Percentiles rank a stretch among this genome's conserved stretches.
Evolutionary conservation across 1,140 invertebrate species (phyloP).

Genomic region (Drosophila tsacasi): DNA sequence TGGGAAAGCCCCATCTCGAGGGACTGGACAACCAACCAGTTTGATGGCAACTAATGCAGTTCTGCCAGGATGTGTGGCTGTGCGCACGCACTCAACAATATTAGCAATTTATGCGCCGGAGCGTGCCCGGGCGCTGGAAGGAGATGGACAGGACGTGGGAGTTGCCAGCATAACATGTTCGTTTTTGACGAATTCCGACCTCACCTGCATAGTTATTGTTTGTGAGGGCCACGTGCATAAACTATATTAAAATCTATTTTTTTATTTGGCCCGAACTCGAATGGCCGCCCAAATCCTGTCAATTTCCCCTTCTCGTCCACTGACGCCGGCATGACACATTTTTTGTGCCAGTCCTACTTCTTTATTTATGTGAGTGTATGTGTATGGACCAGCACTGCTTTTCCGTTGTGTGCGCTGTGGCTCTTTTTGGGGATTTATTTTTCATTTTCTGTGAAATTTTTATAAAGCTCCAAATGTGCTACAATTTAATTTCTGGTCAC

Average conservation of each 20-base stretch:
- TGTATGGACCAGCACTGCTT: slow-evolving; percentile 10
- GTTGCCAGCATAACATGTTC: slow-evolving; percentile 33
- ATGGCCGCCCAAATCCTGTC: slow-evolving; percentile 12
- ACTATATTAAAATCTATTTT: slow-evolving; percentile 72
- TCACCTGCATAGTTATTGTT: slow-evolving; percentile 66
- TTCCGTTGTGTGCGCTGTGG: slow-evolving; percentile 36
- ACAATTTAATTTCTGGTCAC: slow-evolving; percentile 80
- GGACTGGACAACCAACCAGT: slow-evolving; percentile 46
- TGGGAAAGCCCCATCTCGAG: slow-evolving; percentile 15
- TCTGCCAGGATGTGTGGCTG: slow-evolving; percentile 28
- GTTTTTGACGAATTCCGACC: slow-evolving; percentile 74
- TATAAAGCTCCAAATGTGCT: slow-evolving; percentile 65
- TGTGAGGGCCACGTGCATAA: slow-evolving; percentile 56
- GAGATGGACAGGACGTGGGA: slow-evolving; percentile 35
- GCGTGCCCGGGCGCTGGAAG: slow-evolving; percentile 49
- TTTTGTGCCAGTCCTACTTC: slow-evolving; percentile 36
- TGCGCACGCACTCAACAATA: slow-evolving; percentile 72
- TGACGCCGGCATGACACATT: slow-evolving; percentile 27
- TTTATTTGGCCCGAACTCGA: slow-evolving; percentile 3
- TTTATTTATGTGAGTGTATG: slow-evolving; percentile 21
- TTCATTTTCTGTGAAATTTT: slow-evolving; percentile 77
- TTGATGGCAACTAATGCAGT: slow-evolving; percentile 68
- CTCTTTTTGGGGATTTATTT: slow-evolving; percentile 70
- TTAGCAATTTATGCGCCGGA: slow-evolving; percentile 80
- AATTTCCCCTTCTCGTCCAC: slow-evolving; percentile 22